phyloP scores from a whole-genome alignment of 1,140 invertebrate species.

The Drosophila auraria region DNA sequence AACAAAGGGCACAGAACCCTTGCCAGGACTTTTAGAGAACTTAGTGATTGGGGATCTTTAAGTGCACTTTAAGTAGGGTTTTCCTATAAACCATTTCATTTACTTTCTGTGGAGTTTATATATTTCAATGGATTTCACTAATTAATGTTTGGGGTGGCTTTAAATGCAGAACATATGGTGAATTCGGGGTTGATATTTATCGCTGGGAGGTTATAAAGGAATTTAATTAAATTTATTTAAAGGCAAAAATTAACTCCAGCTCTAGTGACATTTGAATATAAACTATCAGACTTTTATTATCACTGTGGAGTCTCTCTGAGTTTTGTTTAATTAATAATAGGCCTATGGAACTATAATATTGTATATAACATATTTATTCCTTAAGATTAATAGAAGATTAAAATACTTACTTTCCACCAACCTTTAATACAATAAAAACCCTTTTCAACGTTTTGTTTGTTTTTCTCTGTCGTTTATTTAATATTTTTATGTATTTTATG shows the following conservation, averaged over 20 bases:
- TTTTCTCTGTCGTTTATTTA: constrained; percentile 80
- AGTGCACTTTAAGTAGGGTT: constrained; percentile 16
- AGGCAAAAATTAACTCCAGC: too few relatives aligned
- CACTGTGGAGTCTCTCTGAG: too few relatives aligned
- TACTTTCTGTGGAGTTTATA: background rate
- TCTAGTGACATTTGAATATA: too few relatives aligned
- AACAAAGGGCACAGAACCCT: constrained; percentile 8
- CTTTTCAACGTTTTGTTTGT: background rate
- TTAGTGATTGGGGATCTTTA: constrained; percentile 7
- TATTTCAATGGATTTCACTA: constrained; percentile 7
- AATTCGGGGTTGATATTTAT: background rate
- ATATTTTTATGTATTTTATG: constrained; percentile 79
- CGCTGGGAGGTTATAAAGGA: too few relatives aligned
- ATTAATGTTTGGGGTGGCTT: constrained; percentile 6
- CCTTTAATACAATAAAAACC: background rate
- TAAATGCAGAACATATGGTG: too few relatives aligned
- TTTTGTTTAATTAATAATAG: too few relatives aligned
- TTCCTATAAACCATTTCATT: constrained; percentile 5
- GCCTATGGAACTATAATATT: too few relatives aligned
- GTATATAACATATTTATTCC: background rate
- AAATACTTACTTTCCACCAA: constrained; percentile 9
- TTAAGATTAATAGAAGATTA: too few relatives aligned
- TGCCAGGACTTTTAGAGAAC: constrained; percentile 7
- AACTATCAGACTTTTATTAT: too few relatives aligned
- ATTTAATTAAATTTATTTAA: background rate